These are phyloP conservation scores for Tigriopus japonicus DNA, from an alignment of 1,140 invertebrate genomes.

Conservation along the genomic window DNA sequence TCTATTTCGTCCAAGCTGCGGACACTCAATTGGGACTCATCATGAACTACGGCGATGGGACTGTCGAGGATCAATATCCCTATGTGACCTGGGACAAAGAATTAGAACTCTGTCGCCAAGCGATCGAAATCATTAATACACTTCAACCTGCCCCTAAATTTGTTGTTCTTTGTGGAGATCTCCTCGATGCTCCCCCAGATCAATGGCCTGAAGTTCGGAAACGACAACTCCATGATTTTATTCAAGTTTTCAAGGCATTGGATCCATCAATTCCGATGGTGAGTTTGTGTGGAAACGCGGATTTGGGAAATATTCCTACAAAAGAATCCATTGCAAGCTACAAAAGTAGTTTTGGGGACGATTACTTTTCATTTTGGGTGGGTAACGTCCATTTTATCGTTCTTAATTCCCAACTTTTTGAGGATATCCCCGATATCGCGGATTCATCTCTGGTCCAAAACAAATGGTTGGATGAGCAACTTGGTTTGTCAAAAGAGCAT, in stretches of 20 bases:
- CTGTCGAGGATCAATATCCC: slow-evolving; percentile 19
- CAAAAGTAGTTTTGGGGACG: slow-evolving; percentile 31
- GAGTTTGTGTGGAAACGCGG: slow-evolving; percentile 39
- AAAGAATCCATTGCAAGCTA: slow-evolving; percentile 25
- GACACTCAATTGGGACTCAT: slow-evolving; percentile 36
- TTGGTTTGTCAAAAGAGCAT: slow-evolving; percentile 17
- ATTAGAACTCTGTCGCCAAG: slow-evolving; percentile 24
- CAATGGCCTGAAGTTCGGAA: slow-evolving; percentile 12
- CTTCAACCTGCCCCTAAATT: slow-evolving; percentile 33
- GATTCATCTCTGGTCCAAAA: slow-evolving; percentile 27
- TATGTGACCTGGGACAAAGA: slow-evolving; percentile 31
- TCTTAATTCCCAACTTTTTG: slow-evolving; percentile 34
- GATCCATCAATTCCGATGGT: slow-evolving; percentile 30
- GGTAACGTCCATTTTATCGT: slow-evolving; percentile 35
- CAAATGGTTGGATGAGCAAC: slow-evolving; percentile 26
- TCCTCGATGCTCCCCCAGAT: slow-evolving; percentile 33
- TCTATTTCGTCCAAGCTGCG: slow-evolving; percentile 33
- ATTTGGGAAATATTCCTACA: slow-evolving; percentile 33
- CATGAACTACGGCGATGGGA: slow-evolving; percentile 20
- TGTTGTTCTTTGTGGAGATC: slow-evolving; percentile 37
- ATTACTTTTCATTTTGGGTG: slow-evolving; percentile 34
- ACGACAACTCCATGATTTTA: slow-evolving; percentile 29
- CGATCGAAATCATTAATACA: slow-evolving; percentile 29
- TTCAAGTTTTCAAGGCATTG: slow-evolving; percentile 26
- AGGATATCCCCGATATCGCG: slow-evolving; percentile 22